Evolutionary conservation across 2,888 invertebrate species (phyloP).

Genomic region (Cryptus viduatorius): DNA sequence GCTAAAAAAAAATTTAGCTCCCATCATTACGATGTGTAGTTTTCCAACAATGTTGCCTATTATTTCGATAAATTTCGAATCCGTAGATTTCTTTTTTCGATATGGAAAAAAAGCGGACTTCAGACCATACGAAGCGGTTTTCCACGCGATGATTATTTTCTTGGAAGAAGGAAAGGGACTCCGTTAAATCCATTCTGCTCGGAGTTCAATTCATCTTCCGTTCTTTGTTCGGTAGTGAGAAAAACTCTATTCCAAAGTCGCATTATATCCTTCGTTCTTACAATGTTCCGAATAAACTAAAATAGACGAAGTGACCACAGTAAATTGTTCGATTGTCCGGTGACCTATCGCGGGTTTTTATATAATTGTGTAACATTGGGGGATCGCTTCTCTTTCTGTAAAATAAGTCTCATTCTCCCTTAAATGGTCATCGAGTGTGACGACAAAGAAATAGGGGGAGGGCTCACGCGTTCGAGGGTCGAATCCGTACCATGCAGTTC

Average conservation of each 20-base stretch:
- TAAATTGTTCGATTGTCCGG: slow-evolving; percentile 54
- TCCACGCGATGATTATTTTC: neutral
- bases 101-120: neutral
- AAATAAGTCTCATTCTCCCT: slow-evolving; percentile 38
- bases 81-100: neutral
- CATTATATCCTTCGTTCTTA: neutral
- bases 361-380: neutral
- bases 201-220: slow-evolving; percentile 1
- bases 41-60: too few species aligned
- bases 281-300: neutral
- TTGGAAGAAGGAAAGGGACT: slow-evolving; percentile 1
- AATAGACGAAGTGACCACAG: slow-evolving; percentile 18
- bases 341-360: slow-evolving; percentile 29
- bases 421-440: slow-evolving; percentile 60
- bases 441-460: slow-evolving; percentile 44
- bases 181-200: neutral
- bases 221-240: slow-evolving; percentile 2
- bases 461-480: neutral
- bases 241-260: neutral
- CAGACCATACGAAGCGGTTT: neutral
- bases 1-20: too few species aligned
- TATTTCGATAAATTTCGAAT: neutral
- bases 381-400: neutral
- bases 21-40: too few species aligned
- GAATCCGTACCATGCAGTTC: neutral